Evolutionary conservation across 1,140 invertebrate species (phyloP).

Genomic region (Zaprionus inermis): DNA sequence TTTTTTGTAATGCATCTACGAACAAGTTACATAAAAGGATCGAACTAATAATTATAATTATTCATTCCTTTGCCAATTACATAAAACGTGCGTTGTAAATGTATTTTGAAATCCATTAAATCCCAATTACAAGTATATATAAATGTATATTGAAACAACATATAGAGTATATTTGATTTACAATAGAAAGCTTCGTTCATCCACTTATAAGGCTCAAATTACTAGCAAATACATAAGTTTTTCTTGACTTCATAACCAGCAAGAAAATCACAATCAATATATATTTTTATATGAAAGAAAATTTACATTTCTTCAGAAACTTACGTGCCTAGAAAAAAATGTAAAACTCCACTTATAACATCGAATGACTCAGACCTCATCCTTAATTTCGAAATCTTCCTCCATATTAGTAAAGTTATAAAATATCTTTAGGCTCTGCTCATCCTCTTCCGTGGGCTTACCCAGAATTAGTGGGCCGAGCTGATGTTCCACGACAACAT

Average conservation of each 20-base stretch:
- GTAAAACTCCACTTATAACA: background rate
- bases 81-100: conserved; percentile 60
- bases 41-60: conserved; percentile 37
- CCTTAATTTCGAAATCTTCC: background rate
- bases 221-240: background rate
- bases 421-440: conserved; percentile 52
- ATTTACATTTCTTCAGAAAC: too few species aligned
- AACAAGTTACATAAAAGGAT: conserved; percentile 17
- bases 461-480: conserved; percentile 68
- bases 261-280: background rate
- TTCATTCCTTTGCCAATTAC: conserved; percentile 45
- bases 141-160: conserved; percentile 20
- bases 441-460: conserved; percentile 61
- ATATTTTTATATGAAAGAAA: background rate
- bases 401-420: conserved; percentile 29
- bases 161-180: background rate
- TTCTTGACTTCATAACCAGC: background rate
- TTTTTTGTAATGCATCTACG: conserved; percentile 23
- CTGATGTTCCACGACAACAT: conserved; percentile 57
- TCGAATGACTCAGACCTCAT: background rate
- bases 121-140: conserved; percentile 26
- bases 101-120: conserved; percentile 64
- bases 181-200: background rate
- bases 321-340: background rate
- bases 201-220: background rate